A percentile compares a stretch with the other conserved stretches of the same genome.
Conservation (phyloP, 1,140 invertebrate genomes). For the Platorchestia sp. region DNA sequence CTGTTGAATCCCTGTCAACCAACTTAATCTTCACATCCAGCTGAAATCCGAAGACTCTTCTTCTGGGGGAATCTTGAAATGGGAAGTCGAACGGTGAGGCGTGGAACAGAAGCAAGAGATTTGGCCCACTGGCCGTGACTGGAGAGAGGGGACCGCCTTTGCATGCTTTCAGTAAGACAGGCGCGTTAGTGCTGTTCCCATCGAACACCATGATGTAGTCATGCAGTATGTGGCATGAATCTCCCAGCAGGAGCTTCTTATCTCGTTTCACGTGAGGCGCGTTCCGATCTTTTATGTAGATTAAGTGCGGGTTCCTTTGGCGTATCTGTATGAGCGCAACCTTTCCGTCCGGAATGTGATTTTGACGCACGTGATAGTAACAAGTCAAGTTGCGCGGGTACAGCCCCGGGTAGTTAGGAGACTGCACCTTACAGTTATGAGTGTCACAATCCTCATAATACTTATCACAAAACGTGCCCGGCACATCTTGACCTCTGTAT, state of each 20-base stretch:
- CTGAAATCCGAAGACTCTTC: slow-evolving; percentile 81
- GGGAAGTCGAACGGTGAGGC: slow-evolving; percentile 90
- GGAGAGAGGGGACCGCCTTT: slow-evolving; percentile 83
- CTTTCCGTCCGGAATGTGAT: slow-evolving; percentile 74
- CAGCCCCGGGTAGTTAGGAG: slow-evolving; percentile 88
- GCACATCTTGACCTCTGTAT: slow-evolving; percentile 64
- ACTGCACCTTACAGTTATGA: slow-evolving; percentile 87
- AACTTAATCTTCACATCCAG: slow-evolving; percentile 84
- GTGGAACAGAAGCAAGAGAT: slow-evolving; percentile 88
- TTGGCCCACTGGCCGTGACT: slow-evolving; percentile 86
- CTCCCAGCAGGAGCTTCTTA: slow-evolving; percentile 59
- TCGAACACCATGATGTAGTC: slow-evolving; percentile 93
- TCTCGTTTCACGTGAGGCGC: slow-evolving; percentile 64
- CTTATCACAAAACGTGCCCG: slow-evolving; percentile 79
- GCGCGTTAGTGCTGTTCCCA: slow-evolving; percentile 88
- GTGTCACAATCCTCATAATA: slow-evolving; percentile 91
- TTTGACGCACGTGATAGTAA: slow-evolving; percentile 82
- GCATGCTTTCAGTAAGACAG: slow-evolving; percentile 89
- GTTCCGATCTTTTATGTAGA: slow-evolving; percentile 67
- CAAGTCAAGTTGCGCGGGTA: slow-evolving; percentile 88
- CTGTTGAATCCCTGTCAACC: slow-evolving; percentile 70
- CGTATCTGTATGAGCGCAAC: slow-evolving; percentile 65
- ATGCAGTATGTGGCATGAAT: slow-evolving; percentile 82
- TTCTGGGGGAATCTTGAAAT: slow-evolving; percentile 69
- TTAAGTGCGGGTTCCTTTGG: slow-evolving; percentile 65